These are phyloP conservation scores for Callipepla californica DNA, from an alignment of 2,113 vertebrate species.

Conservation along the genomic window DNA sequence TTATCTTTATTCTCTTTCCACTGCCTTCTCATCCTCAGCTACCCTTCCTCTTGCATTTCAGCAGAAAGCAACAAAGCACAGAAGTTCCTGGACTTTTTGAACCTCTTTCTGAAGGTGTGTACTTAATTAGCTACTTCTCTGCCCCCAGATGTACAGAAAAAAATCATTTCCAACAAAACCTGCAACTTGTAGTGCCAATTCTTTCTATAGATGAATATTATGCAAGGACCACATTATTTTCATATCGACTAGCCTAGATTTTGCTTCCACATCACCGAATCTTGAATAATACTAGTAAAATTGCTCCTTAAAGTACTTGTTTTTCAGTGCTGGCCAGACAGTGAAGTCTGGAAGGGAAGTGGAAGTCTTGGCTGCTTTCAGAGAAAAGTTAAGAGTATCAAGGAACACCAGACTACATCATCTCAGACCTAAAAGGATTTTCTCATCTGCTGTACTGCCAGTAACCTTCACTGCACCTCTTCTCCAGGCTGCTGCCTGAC, in stretches of 20 bases:
- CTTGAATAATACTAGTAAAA: background rate
- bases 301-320: background rate
- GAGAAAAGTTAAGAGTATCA: background rate
- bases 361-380: background rate
- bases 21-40: background rate
- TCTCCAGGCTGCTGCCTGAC: background rate
- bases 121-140: background rate
- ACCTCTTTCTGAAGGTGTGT: background rate
- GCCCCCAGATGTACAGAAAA: background rate
- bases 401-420: background rate
- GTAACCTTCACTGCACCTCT: background rate
- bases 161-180: background rate
- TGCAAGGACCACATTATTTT: background rate
- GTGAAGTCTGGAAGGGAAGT: background rate
- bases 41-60: background rate
- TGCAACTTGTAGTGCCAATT: background rate
- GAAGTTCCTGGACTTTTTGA: background rate
- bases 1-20: background rate
- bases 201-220: background rate
- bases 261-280: background rate
- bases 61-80: background rate
- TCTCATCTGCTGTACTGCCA: background rate
- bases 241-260: background rate
- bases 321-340: background rate
- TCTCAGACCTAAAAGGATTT: background rate